These are phyloP conservation scores for Dolichomitus sp. DNA, from an alignment of 2,888 invertebrate genomes.

Conservation along the genomic window DNA sequence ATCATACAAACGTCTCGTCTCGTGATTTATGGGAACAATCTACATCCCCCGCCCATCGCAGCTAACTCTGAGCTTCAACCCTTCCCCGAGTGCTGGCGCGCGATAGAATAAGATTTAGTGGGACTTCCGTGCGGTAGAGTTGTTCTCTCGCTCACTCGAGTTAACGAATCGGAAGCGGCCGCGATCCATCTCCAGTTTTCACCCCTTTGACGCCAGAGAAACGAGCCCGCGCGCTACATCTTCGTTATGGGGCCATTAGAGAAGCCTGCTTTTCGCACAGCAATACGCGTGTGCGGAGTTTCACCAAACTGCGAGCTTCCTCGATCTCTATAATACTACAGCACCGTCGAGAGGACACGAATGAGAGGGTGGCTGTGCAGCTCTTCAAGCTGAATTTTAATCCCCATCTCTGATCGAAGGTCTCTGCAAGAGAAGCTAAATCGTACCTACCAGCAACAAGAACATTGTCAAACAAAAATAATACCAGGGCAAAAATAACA, in stretches of 20 bases:
- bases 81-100: conserved; percentile 60
- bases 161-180: conserved; percentile 74
- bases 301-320: conserved; percentile 55
- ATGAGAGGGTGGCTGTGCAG: conserved; percentile 36
- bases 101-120: conserved; percentile 71
- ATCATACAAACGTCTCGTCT: conserved; percentile 54
- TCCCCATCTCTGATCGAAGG: conserved; percentile 66
- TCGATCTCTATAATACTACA: conserved; percentile 27
- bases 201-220: conserved; percentile 64
- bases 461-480: conserved; percentile 65
- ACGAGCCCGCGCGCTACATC: conserved; percentile 69
- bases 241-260: conserved; percentile 73
- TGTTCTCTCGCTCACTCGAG: conserved; percentile 47
- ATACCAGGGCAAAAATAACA: conserved; percentile 51
- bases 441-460: conserved; percentile 26
- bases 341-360: conserved; percentile 53
- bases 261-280: conserved; percentile 53
- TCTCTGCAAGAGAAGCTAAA: conserved; percentile 22
- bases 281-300: conserved; percentile 47
- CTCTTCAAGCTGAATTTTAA: conserved; percentile 75
- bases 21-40: conserved; percentile 61
- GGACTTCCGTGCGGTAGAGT: conserved; percentile 63
- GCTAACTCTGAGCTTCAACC: conserved; percentile 56
- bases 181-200: conserved; percentile 72
- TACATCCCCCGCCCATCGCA: conserved; percentile 50